phyloP scores from a whole-genome alignment of 2,797 vertebrate genomes.

The Melanogrammus aeglefinus region DNA sequence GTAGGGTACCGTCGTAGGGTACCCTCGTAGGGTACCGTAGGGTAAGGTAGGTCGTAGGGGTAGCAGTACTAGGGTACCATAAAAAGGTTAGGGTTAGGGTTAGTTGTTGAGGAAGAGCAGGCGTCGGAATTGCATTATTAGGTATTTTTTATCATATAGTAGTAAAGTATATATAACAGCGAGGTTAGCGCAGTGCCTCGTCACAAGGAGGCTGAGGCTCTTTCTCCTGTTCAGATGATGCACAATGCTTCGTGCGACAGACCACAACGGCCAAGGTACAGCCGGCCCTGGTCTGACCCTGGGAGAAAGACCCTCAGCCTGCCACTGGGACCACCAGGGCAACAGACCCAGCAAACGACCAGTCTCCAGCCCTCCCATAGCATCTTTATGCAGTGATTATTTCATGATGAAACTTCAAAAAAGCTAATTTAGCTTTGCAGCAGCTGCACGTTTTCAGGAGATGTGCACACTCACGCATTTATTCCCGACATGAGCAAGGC shows the following conservation, averaged over 20 bases:
- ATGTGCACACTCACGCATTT: not conserved
- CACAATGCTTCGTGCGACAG: not conserved
- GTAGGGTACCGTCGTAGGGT: too few relatives aligned
- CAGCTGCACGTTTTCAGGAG: not conserved
- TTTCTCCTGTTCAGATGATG: conserved; percentile 40
- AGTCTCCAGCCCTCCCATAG: conserved; percentile 22
- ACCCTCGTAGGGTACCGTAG: too few relatives aligned
- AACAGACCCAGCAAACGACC: conserved; percentile 26
- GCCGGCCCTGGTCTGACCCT: conserved; percentile 45
- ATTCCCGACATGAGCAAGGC: not conserved
- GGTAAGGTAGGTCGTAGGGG: too few relatives aligned
- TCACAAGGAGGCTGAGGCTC: conserved; percentile 29
- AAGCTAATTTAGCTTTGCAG: not conserved
- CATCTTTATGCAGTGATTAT: not conserved
- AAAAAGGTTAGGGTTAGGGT: too few relatives aligned
- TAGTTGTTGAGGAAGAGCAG: not conserved
- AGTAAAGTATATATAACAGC: too few relatives aligned
- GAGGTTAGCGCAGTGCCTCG: too few relatives aligned
- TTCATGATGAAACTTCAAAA: not conserved
- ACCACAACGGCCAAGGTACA: conserved; percentile 45
- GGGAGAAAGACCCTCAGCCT: conserved; percentile 30
- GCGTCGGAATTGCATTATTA: conserved; percentile 1
- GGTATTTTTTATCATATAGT: too few relatives aligned
- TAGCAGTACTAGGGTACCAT: too few relatives aligned
- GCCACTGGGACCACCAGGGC: conserved; percentile 28